These are phyloP conservation scores for Aphidoletes aphidimyza DNA, from an alignment of 2,888 invertebrate species.

Conservation along the genomic window DNA sequence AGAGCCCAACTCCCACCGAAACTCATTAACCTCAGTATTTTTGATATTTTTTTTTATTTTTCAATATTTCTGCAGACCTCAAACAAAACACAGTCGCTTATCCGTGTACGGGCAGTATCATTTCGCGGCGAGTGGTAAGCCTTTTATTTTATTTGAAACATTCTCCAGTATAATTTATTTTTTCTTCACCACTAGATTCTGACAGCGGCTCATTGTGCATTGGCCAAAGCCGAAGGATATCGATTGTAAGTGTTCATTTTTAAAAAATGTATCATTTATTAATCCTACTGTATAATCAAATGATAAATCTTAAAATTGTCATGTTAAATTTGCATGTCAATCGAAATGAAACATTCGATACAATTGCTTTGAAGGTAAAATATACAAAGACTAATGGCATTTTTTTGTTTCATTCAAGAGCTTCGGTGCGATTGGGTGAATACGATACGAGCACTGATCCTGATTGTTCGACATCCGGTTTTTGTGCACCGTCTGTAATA, in stretches of 20 bases:
- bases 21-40: background rate
- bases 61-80: conserved; percentile 68
- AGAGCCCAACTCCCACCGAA: background rate
- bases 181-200: conserved; percentile 67
- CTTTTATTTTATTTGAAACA: background rate
- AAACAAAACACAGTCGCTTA: conserved; percentile 76
- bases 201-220: conserved; percentile 82
- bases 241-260: conserved; percentile 72
- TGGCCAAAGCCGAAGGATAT: conserved; percentile 80
- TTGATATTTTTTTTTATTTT: background rate
- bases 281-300: background rate
- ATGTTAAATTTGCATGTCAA: background rate
- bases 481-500: conserved; percentile 78
- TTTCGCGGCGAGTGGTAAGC: conserved; percentile 68
- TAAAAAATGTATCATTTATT: background rate
- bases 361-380: conserved; percentile 1
- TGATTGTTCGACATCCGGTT: conserved; percentile 76
- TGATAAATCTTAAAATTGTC: background rate
- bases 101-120: conserved; percentile 81
- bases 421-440: conserved; percentile 79
- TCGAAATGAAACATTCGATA: background rate
- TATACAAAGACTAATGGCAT: conserved; percentile 52
- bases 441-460: conserved; percentile 78
- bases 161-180: background rate
- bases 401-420: conserved; percentile 69